Conservation (phyloP, 2,113 vertebrate species). For the Gracilinanus agilis region DNA sequence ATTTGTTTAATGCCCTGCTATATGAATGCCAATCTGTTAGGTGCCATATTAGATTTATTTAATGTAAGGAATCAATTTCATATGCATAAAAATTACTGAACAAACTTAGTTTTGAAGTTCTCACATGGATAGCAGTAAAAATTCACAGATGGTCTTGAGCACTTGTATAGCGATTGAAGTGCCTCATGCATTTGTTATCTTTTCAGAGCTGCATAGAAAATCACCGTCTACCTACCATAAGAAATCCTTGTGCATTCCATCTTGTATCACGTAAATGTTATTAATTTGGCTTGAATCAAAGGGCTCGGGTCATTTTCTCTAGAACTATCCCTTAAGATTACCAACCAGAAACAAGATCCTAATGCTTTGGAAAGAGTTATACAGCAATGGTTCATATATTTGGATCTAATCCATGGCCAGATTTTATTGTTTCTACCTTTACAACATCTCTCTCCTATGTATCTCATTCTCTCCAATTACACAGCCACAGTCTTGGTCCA, state of each 20-base stretch:
- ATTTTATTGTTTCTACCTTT: neutral
- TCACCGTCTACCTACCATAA: neutral
- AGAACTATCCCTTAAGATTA: conserved; percentile 70
- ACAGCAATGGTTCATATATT: neutral
- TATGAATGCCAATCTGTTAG: neutral
- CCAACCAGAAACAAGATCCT: conserved; percentile 29
- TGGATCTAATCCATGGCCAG: neutral
- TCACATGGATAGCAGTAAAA: conserved; percentile 2
- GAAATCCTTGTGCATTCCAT: neutral
- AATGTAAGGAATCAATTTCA: neutral
- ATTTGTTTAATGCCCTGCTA: neutral
- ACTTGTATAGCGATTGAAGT: conserved; percentile 40
- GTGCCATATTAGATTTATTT: conserved; percentile 23
- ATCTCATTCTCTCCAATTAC: neutral
- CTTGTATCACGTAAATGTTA: conserved; percentile 2
- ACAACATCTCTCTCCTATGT: neutral
- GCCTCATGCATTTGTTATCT: conserved; percentile 30
- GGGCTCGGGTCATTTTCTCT: neutral
- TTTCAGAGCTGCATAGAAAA: conserved; percentile 37
- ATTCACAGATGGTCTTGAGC: conserved; percentile 35
- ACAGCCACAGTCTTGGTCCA: neutral
- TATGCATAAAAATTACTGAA: conserved; percentile 49
- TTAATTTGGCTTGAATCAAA: conserved; percentile 9
- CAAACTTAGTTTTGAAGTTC: conserved; percentile 35
- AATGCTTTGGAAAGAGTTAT: neutral